phyloP scores from a whole-genome alignment of 2,113 vertebrate genomes.

The Okapia johnstoni region DNA sequence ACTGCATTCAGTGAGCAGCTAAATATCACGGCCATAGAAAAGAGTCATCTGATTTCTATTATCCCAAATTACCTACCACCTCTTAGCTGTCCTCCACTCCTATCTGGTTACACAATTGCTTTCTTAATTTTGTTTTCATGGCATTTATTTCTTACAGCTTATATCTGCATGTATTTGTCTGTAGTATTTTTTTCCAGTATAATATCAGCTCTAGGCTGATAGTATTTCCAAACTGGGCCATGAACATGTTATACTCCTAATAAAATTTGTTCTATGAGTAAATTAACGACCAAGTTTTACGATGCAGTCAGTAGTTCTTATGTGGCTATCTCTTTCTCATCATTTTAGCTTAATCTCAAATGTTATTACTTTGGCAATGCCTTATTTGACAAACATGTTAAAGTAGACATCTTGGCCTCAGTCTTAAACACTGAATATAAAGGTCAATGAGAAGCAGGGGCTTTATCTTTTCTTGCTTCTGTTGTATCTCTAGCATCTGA shows the following conservation, averaged over 20 bases:
- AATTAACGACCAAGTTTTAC: background rate
- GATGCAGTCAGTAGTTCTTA: background rate
- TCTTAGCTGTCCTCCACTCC: background rate
- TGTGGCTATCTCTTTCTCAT: background rate
- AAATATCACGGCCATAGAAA: background rate
- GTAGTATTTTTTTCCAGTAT: background rate
- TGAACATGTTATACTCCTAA: background rate
- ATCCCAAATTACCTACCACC: background rate
- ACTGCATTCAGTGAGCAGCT: background rate
- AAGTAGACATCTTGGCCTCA: background rate
- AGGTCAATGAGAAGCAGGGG: background rate
- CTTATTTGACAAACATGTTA: background rate
- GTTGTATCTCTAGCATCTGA: background rate
- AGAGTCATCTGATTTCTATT: background rate
- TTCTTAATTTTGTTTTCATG: background rate
- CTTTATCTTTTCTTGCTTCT: background rate
- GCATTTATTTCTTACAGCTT: background rate
- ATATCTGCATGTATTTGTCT: background rate
- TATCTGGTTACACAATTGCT: background rate
- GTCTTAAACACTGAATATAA: background rate
- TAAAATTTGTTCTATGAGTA: background rate
- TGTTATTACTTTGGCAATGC: background rate
- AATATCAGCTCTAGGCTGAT: background rate
- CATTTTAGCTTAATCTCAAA: background rate
- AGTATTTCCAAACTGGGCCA: background rate